Evolutionary conservation across 2,113 vertebrate species (phyloP).

Genomic region (Colius striatus): DNA sequence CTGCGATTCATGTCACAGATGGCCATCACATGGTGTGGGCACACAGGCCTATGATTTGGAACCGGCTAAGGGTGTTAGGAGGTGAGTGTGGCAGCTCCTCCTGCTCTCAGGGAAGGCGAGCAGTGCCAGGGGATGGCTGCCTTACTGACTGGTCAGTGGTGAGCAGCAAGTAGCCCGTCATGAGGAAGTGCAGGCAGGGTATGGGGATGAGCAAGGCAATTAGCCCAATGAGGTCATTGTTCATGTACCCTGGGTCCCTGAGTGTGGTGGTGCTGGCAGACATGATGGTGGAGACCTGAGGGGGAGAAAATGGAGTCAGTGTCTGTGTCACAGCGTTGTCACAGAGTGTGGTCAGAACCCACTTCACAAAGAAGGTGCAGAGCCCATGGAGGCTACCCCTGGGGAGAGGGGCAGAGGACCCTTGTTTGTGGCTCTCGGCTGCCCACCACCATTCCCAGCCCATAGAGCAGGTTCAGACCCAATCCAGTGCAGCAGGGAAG

Average conservation of each 20-base stretch:
- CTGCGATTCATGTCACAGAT: fast-evolving
- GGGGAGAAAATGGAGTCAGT: not conserved
- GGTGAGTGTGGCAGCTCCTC: not conserved
- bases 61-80: not conserved
- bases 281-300: slow-evolving; percentile 99
- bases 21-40: not conserved
- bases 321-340: fast-evolving
- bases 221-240: slow-evolving; percentile 97
- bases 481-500: not conserved
- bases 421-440: not conserved
- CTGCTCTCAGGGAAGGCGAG: not conserved
- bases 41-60: not conserved
- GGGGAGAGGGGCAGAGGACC: no score
- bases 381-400: fast-evolving
- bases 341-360: fast-evolving
- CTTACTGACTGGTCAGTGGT: slow-evolving; percentile 97
- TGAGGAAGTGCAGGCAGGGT: slow-evolving; percentile 94
- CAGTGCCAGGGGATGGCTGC: not conserved
- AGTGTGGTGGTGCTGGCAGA: slow-evolving; percentile 98
- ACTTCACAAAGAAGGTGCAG: fast-evolving
- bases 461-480: fast-evolving
- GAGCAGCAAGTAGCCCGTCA: slow-evolving; percentile 92
- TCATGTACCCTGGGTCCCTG: slow-evolving; percentile 97
- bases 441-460: not conserved
- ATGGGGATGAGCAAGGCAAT: slow-evolving; percentile 97